Evolutionary conservation across 2,113 vertebrate genomes (phyloP).

Genomic region (Furnarius figulus): DNA sequence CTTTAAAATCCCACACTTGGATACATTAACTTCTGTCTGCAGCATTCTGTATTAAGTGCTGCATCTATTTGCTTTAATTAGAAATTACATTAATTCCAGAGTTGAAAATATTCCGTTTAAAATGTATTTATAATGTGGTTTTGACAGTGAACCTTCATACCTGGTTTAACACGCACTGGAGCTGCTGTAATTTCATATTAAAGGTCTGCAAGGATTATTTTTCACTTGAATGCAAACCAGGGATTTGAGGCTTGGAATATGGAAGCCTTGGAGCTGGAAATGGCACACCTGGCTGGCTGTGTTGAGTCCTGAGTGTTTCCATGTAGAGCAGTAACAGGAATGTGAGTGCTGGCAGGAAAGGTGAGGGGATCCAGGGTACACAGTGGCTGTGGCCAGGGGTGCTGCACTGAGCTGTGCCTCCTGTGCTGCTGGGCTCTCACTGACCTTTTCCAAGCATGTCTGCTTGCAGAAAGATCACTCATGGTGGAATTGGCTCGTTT

Average conservation of each 20-base stretch:
- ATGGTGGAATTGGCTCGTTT: background rate
- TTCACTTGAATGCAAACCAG: background rate
- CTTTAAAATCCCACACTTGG: conserved; percentile 55
- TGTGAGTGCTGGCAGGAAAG: background rate
- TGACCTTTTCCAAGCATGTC: background rate
- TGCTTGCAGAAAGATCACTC: background rate
- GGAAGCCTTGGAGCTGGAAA: background rate
- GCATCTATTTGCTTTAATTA: background rate
- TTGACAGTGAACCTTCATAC: background rate
- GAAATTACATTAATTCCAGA: conserved; percentile 2
- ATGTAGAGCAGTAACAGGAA: background rate
- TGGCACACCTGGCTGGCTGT: background rate
- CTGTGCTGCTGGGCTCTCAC: background rate
- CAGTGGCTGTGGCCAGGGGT: background rate
- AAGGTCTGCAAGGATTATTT: background rate
- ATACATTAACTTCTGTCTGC: conserved; percentile 15
- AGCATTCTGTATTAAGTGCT: conserved; percentile 31
- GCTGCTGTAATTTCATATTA: background rate
- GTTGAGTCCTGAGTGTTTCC: background rate
- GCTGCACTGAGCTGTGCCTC: background rate
- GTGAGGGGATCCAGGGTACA: background rate
- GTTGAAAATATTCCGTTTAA: background rate
- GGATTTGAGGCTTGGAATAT: background rate
- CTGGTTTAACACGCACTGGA: background rate
- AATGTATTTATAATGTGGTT: background rate